These are phyloP conservation scores for Lomographa bimaculata DNA, from an alignment of 2,888 invertebrate genomes.

Conservation along the genomic window DNA sequence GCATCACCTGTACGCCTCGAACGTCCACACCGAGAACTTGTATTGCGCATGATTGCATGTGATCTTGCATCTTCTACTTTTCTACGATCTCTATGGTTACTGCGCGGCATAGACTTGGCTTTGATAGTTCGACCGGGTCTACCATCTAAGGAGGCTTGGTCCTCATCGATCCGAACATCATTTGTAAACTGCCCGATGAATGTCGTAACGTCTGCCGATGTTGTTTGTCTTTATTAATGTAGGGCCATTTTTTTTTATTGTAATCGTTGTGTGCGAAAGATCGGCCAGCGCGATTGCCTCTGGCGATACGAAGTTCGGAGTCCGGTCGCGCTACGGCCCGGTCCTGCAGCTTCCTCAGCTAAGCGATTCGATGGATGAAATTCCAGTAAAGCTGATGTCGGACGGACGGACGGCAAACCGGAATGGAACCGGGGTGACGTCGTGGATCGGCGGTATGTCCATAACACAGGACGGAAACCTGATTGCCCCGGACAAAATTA, in stretches of 20 bases:
- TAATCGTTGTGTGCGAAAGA: slow-evolving; percentile 51
- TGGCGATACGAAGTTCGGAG: slow-evolving; percentile 56
- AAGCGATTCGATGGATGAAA: slow-evolving; percentile 80
- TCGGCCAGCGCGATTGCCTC: slow-evolving; percentile 69
- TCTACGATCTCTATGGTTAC: slow-evolving; percentile 84
- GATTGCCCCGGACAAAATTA: slow-evolving; percentile 78
- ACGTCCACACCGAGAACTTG: slow-evolving; percentile 58
- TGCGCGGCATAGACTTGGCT: slow-evolving; percentile 83
- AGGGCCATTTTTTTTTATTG: slow-evolving; percentile 58
- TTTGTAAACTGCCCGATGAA: slow-evolving; percentile 62
- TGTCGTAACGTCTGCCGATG: slow-evolving; percentile 71
- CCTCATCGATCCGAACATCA: slow-evolving; percentile 49
- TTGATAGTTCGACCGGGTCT: slow-evolving; percentile 72
- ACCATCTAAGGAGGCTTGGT: slow-evolving; percentile 65
- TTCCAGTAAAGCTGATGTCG: slow-evolving; percentile 83
- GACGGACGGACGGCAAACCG: slow-evolving; percentile 74
- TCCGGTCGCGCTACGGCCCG: slow-evolving; percentile 71
- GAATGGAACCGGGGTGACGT: slow-evolving; percentile 69
- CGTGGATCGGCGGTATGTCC: slow-evolving; percentile 82
- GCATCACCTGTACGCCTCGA: slow-evolving; percentile 40
- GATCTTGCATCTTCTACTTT: slow-evolving; percentile 75
- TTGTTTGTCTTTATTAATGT: slow-evolving; percentile 68
- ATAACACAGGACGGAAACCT: slow-evolving; percentile 80
- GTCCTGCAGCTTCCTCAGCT: slow-evolving; percentile 67
- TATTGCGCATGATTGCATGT: slow-evolving; percentile 74